Base-by-base conservation (phyloP, 2,888 invertebrate species). In the Leptopilina myrica region DNA sequence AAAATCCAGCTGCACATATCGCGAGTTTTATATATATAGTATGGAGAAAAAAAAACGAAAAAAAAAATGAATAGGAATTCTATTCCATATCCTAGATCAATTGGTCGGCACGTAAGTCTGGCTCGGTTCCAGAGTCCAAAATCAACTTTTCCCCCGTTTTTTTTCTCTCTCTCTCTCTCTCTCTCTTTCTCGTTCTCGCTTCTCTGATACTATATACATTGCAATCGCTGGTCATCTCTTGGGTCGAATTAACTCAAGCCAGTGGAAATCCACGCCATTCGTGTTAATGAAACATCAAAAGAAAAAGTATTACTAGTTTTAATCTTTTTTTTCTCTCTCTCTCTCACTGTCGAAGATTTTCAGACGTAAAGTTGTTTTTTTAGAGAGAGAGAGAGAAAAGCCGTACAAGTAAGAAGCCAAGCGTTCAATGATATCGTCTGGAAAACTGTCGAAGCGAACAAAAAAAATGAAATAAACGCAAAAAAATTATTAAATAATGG, bases 41-140 rank as follows among this genome's bases (percentile, higher is more conserved):
- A 33, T 33, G 20, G 49, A 11, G 43, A 33, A 33, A 5, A 33
- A 33, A 33, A 33, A 20, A 20, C 1, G 43, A 7, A 7, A 69
- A 53, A 14, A 26, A 81, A 79, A 77, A 78, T 79, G 77, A 80
- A 76, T 67, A 53, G 62, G 80, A 78, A 81, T 86, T 86, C 84
- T 83, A 78, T 80, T 82, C 83, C 82, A 82, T 86, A 82, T 85
- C 85, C 83, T 83, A 83, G 87, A 86, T 87, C 89, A 88, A 88
- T 88, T 87, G 88, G 85, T 84, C 87, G 85, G 86, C 86, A 88
- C 88, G 87, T 87, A 88, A 89, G 82, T 88, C 87, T 90, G 90
- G 90, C 89, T 82, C 79, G 79, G 83, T 81, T 89, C 89, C 90
- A 90, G 86, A 85, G 87, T 84, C 83, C 84, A 85, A 88, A 89